phyloP scores from a whole-genome alignment of 2,113 vertebrate genomes.

The Cryptotis parvus region DNA sequence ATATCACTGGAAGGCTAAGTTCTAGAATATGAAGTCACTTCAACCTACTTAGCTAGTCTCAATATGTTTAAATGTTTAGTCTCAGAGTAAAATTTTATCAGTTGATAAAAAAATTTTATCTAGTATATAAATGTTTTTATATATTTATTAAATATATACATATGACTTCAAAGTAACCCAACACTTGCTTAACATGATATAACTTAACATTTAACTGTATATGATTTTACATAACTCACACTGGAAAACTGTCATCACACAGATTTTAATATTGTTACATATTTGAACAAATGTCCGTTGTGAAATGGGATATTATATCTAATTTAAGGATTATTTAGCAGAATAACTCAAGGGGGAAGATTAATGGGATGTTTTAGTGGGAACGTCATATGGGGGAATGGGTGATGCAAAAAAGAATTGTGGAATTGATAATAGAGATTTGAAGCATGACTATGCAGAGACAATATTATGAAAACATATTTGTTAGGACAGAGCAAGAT shows the following conservation, averaged over 20 bases:
- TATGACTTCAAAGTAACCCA: not conserved
- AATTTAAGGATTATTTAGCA: constrained; percentile 1
- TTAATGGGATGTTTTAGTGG: not conserved
- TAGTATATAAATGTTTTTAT: constrained; percentile 9
- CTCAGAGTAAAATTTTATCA: not conserved
- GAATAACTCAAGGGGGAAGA: not conserved
- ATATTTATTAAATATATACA: not conserved
- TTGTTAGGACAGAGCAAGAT: too few species aligned
- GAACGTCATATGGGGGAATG: not conserved
- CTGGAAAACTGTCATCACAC: not conserved
- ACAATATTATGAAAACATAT: not conserved
- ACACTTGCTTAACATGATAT: not conserved
- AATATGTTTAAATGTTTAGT: not conserved
- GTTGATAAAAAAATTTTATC: not conserved
- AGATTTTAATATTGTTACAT: not conserved
- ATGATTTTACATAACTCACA: not conserved
- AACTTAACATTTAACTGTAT: not conserved
- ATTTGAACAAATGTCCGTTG: not conserved
- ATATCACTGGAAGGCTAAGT: too few species aligned
- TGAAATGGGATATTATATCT: not conserved
- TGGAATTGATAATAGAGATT: not conserved
- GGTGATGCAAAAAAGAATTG: not conserved
- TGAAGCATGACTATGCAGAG: not conserved
- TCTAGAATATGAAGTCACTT: not conserved
- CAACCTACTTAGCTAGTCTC: not conserved